Evolutionary conservation across 2,888 invertebrate genomes (phyloP).

Genomic region (Amorpha juglandis): DNA sequence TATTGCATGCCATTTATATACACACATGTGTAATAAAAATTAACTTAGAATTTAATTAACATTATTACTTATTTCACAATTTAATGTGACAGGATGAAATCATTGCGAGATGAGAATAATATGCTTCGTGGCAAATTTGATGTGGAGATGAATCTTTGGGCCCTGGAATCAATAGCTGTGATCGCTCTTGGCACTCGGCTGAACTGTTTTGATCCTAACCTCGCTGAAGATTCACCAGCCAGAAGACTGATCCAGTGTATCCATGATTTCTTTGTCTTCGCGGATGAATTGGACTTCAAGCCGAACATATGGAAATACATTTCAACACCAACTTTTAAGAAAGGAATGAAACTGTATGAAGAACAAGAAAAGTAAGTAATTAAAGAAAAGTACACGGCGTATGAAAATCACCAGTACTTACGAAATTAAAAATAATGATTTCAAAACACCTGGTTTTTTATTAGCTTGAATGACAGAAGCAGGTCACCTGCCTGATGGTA

Average conservation of each 20-base stretch:
- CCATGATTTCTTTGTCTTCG: slow-evolving; percentile 54
- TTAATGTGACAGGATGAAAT: slow-evolving; percentile 74
- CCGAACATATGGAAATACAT: slow-evolving; percentile 61
- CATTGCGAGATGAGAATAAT: slow-evolving; percentile 74
- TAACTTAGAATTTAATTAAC: too few species aligned
- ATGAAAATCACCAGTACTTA: too few species aligned
- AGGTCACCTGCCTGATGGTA: too few species aligned
- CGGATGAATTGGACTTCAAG: slow-evolving; percentile 59
- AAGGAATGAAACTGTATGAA: slow-evolving; percentile 62
- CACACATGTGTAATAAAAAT: too few species aligned
- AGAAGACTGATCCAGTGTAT: slow-evolving; percentile 60
- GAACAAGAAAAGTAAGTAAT: slow-evolving; percentile 60
- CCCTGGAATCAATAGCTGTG: slow-evolving; percentile 82
- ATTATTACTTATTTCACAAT: neutral
- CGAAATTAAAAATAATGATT: too few species aligned
- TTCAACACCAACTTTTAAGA: slow-evolving; percentile 57
- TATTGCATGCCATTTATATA: too few species aligned
- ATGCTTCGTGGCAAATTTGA: slow-evolving; percentile 83
- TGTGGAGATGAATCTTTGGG: slow-evolving; percentile 85
- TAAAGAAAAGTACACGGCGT: neutral
- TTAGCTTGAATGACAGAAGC: too few species aligned
- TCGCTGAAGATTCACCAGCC: slow-evolving; percentile 63
- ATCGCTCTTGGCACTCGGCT: slow-evolving; percentile 69
- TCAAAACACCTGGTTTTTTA: too few species aligned
- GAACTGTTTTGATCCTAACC: slow-evolving; percentile 61